Conservation (phyloP, 2,888 invertebrate genomes). For the Mesorhabditis sp. region DNA sequence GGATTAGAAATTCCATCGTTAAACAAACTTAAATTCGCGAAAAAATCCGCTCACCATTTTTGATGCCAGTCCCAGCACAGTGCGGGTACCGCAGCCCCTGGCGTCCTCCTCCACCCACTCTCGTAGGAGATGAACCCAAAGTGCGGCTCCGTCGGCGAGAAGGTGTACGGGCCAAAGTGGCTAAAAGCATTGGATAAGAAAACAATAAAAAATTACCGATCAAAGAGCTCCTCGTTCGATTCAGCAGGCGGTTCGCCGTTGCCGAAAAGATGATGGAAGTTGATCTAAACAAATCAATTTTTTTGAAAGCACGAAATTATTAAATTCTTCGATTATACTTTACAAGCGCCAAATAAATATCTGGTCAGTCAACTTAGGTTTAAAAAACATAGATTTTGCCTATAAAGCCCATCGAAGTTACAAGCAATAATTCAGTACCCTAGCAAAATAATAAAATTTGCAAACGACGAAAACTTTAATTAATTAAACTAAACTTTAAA, state of each 20-base stretch:
- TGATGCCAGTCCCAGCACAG: conserved; percentile 5
- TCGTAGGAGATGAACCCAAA: conserved; percentile 4
- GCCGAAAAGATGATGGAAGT: not conserved
- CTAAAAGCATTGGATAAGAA: no score
- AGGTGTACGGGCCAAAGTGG: not conserved
- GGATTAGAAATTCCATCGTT: not conserved
- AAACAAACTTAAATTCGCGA: not conserved
- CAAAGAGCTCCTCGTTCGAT: not conserved
- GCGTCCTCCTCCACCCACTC: not conserved
- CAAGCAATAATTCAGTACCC: no score
- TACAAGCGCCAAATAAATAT: no score
- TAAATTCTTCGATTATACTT: not conserved
- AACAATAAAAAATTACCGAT: not conserved
- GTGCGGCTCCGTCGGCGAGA: not conserved
- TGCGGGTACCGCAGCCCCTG: not conserved
- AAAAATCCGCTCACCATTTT: not conserved
- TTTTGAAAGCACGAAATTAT: not conserved
- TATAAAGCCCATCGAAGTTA: no score
- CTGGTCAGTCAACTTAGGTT: no score
- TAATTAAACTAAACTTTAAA: no score
- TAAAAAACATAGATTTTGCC: no score
- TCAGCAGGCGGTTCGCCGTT: not conserved
- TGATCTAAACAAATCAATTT: not conserved
- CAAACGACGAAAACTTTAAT: no score
- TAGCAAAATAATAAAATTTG: no score